A percentile compares a stretch with the other conserved stretches of the same genome.
Evolutionary conservation across 2,113 vertebrate species (phyloP).

Genomic region (Pao palembangensis): DNA sequence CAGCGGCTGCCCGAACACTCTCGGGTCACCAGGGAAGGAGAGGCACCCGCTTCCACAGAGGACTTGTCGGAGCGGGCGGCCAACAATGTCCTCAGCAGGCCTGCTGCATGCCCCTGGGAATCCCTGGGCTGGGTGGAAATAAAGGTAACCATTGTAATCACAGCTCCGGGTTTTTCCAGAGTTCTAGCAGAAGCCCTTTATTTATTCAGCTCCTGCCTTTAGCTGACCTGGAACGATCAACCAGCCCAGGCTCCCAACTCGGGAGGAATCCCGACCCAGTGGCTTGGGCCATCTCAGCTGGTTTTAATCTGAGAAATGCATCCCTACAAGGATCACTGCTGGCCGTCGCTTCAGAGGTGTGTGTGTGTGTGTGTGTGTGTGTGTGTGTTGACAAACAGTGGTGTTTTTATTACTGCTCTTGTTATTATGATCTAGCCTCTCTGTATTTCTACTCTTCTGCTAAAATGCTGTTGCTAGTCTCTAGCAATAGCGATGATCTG

Average conservation of each 20-base stretch:
- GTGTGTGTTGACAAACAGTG: not conserved
- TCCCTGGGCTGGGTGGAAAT: constrained; percentile 54
- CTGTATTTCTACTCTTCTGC: too few relatives aligned
- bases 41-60: constrained; percentile 36
- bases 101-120: constrained; percentile 42
- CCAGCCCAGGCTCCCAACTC: constrained; percentile 8
- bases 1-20: constrained; percentile 48
- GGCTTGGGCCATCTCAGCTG: constrained; percentile 25
- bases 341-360: too few relatives aligned
- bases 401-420: too few relatives aligned
- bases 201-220: constrained; percentile 52
- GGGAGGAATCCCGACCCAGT: constrained; percentile 31
- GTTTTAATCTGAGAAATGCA: constrained; percentile 25
- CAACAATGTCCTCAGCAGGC: constrained; percentile 31
- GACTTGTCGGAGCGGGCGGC: constrained; percentile 32
- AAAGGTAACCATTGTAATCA: constrained; percentile 58
- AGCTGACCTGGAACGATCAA: constrained; percentile 44
- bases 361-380: constrained; percentile 28
- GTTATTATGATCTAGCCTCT: too few relatives aligned
- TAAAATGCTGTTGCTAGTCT: too few relatives aligned
- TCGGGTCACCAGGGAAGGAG: constrained; percentile 52
- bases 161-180: constrained; percentile 40
- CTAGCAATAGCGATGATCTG: too few relatives aligned
- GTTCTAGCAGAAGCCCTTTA: constrained; percentile 23
- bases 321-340: constrained; percentile 17